Conservation (phyloP, 2,888 invertebrate genomes). For the Neoitamus cyanurus region DNA sequence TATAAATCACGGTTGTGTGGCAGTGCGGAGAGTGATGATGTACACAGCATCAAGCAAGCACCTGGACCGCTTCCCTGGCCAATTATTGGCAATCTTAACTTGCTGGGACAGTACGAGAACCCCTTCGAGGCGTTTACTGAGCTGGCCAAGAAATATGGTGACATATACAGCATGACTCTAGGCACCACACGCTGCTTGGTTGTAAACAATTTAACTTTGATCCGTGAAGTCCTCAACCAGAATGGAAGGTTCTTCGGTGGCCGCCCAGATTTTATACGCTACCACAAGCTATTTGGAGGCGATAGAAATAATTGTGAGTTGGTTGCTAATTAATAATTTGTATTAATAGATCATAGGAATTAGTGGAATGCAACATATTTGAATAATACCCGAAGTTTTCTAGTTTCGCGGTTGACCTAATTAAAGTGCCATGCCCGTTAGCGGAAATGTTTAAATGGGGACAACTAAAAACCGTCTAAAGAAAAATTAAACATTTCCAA, state of each 20-base stretch:
- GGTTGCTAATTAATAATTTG: not conserved
- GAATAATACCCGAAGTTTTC: too few species aligned
- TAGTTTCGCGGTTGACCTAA: not conserved
- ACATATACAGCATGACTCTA: slow-evolving; percentile 76
- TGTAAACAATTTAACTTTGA: slow-evolving; percentile 77
- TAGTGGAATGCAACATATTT: not conserved
- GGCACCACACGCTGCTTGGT: slow-evolving; percentile 78
- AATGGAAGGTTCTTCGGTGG: slow-evolving; percentile 86
- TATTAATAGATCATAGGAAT: not conserved
- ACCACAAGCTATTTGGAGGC: slow-evolving; percentile 85
- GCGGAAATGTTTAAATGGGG: too few species aligned
- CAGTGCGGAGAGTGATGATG: not conserved
- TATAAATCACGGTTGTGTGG: not conserved
- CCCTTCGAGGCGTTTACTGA: slow-evolving; percentile 80
- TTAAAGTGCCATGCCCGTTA: not conserved
- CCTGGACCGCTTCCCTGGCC: slow-evolving; percentile 79
- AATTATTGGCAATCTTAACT: slow-evolving; percentile 76
- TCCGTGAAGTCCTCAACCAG: slow-evolving; percentile 80
- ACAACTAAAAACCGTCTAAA: too few species aligned
- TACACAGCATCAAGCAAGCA: slow-evolving; percentile 61
- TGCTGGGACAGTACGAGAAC: slow-evolving; percentile 72
- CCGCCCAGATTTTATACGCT: slow-evolving; percentile 82
- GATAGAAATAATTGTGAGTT: slow-evolving; percentile 88
- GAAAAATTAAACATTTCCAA: too few species aligned
- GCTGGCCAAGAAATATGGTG: slow-evolving; percentile 75